Evolutionary conservation across 2,113 vertebrate genomes (phyloP).

Genomic region (Sinocyclocheilus anophthalmus): DNA sequence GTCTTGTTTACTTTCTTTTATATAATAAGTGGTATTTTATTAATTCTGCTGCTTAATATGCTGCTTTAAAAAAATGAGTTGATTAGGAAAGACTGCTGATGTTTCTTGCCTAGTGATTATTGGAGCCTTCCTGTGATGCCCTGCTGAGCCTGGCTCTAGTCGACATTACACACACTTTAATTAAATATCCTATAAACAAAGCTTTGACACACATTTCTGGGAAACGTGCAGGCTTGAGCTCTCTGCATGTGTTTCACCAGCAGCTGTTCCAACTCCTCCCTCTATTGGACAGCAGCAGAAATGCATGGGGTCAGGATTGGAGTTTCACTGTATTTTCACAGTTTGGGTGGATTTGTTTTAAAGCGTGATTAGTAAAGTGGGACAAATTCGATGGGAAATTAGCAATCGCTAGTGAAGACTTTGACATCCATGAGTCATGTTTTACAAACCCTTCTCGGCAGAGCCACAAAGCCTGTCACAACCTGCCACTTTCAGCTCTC

Average conservation of each 20-base stretch:
- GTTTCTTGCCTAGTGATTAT: conserved; percentile 25
- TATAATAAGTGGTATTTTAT: background rate
- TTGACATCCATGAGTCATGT: conserved; percentile 32
- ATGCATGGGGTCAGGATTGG: conserved; percentile 18
- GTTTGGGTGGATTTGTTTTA: conserved; percentile 17
- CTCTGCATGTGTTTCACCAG: conserved; percentile 15
- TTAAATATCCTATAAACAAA: conserved; percentile 56
- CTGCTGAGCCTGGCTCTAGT: conserved; percentile 43
- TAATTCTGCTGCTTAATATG: conserved; percentile 9
- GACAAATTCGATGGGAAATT: background rate
- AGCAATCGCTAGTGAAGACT: background rate
- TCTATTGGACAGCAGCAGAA: conserved; percentile 56
- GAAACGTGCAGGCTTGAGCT: conserved; percentile 39
- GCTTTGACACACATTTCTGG: conserved; percentile 31
- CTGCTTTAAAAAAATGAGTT: conserved; percentile 16
- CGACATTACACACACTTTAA: conserved; percentile 46
- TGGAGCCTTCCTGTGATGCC: conserved; percentile 45
- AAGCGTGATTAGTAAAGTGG: background rate
- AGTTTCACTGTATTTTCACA: conserved; percentile 9
- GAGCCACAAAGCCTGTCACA: conserved; percentile 44
- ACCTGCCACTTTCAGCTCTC: conserved; percentile 41
- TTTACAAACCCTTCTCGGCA: conserved; percentile 38
- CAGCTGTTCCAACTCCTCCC: conserved; percentile 52
- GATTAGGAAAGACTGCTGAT: conserved; percentile 36
- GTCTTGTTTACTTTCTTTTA: conserved; percentile 24